Base-by-base conservation (phyloP, 2,888 invertebrate species). In the Folsomia candida region DNA sequence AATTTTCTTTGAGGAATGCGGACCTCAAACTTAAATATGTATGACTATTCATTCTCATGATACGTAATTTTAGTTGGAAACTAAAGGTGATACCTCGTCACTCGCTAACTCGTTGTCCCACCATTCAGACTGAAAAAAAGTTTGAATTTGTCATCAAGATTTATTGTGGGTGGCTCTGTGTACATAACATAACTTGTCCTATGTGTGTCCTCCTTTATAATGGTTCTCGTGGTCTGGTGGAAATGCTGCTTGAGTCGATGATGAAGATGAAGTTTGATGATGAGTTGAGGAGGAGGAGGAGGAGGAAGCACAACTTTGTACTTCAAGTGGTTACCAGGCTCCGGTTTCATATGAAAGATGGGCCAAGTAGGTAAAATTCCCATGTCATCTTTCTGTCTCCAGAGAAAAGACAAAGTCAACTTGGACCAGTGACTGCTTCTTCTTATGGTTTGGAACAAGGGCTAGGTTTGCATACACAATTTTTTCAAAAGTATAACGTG, bases 71-170 rank as follows among this genome's bases (percentile, higher is more conserved):
- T n/a, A n/a, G n/a, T 54, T 47, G 22, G 18, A 64, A 64, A 64
- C 29, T 20, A 29, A 64, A 9, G 14, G 63, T 47, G 51, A 64
- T 64, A 47, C 20, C 29, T 64, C 63, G 51, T 64, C 47, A n/a
- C 22, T 64, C 51, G 51, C 37, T 64, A 47, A 2, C 29, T 64
- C 63, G 51, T 64, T 64, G 20, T n/a, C 47, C 51, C 61, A 61
- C 61, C 68, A 59, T 60, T 51, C 22, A 54, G 20, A 20, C 54
- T n/a, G n/a, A 6, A 54, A 68, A 61, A 68, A 68, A 61, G 24
- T 51, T 68, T 51, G 11, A 68, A 68, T 68, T 68, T 68, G 68
- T 68, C 68, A 68, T 26, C 68, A 68, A 68, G 68, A 68, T 68
- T 68, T 68, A 68, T 68, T 61, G 51, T 68, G 68, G 68, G 68